A percentile compares a stretch with the other conserved stretches of the same genome.
These are phyloP conservation scores for Battus philenor DNA, from an alignment of 1,140 invertebrate genomes.

Conservation along the genomic window DNA sequence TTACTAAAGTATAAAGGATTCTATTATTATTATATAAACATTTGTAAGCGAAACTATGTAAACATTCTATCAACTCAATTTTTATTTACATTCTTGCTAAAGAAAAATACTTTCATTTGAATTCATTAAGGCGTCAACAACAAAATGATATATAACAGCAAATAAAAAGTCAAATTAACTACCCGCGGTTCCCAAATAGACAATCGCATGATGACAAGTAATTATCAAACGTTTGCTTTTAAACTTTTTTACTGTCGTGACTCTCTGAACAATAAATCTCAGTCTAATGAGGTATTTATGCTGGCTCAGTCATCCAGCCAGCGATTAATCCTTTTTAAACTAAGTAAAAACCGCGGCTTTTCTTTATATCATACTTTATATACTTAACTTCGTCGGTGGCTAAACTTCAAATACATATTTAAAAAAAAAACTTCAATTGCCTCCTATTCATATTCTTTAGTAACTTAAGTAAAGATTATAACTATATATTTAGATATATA, in stretches of 20 bases:
- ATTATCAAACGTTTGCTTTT: constrained; percentile 62
- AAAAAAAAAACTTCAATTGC: no score
- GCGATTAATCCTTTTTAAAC: constrained; percentile 65
- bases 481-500: no score
- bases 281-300: constrained; percentile 71
- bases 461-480: no score
- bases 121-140: constrained; percentile 66
- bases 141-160: constrained; percentile 65
- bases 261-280: constrained; percentile 67
- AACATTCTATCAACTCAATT: no score
- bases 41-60: no score
- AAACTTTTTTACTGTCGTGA: constrained; percentile 67
- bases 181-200: constrained; percentile 53
- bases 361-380: no score
- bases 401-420: no score
- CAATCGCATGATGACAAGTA: constrained; percentile 72
- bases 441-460: no score
- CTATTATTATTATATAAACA: no score
- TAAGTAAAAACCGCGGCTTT: no score
- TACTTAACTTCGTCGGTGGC: no score
- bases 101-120: constrained; percentile 47
- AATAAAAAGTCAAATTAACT: constrained; percentile 67
- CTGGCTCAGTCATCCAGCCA: constrained; percentile 48
- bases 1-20: no score
- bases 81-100: background rate